Percentiles rank a stretch among this genome's conserved stretches.
These are phyloP conservation scores for Sylvia borin DNA, from an alignment of 2,797 vertebrate species.

Conservation along the genomic window DNA sequence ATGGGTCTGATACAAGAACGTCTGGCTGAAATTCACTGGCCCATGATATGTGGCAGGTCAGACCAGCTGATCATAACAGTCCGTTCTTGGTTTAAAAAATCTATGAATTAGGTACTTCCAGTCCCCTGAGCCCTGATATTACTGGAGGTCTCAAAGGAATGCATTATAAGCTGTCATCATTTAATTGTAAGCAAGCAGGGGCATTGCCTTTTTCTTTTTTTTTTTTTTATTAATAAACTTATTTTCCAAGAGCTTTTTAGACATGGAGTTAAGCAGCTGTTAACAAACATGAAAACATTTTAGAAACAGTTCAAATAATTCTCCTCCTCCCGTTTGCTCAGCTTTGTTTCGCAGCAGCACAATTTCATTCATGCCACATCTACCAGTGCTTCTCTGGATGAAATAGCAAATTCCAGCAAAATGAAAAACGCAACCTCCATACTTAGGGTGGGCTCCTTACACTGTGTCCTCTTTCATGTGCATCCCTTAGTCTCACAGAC, in stretches of 20 bases:
- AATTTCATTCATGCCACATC: neutral
- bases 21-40: conserved; percentile 61
- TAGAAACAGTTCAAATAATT: neutral
- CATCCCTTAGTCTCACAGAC: neutral
- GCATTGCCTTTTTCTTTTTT: neutral
- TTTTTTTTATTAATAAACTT: conserved; percentile 4
- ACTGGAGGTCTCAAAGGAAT: conserved; percentile 32
- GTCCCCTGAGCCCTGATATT: conserved; percentile 8
- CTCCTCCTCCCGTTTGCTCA: neutral
- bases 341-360: neutral
- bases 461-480: neutral
- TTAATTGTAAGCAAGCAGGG: conserved; percentile 29
- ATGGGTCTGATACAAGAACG: conserved; percentile 43
- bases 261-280: neutral
- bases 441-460: neutral
- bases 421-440: neutral
- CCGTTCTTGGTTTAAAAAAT: conserved; percentile 18
- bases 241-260: conserved; percentile 6
- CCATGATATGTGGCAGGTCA: conserved; percentile 56
- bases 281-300: conserved; percentile 40
- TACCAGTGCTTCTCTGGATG: neutral
- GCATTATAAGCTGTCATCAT: conserved; percentile 19
- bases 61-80: conserved; percentile 34
- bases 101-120: conserved; percentile 46
- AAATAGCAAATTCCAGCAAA: neutral